A percentile compares a stretch with the other conserved stretches of the same genome.
Evolutionary conservation across 2,113 vertebrate species (phyloP).

Genomic region (Genyomyrus donnyi): DNA sequence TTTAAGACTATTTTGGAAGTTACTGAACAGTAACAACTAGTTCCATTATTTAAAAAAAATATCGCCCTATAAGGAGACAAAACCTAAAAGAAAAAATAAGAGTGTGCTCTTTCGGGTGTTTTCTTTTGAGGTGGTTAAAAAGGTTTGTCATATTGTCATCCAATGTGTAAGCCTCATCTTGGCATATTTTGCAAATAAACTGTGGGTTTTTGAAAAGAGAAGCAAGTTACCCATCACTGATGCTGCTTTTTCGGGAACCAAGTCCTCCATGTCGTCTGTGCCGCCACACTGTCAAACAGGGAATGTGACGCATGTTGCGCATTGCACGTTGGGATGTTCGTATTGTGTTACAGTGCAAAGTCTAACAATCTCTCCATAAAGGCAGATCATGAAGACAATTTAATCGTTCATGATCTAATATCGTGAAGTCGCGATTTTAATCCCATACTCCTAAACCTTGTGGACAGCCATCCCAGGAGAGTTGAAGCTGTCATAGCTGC

Average conservation of each 20-base stretch:
- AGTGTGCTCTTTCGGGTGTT: neutral
- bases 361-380: neutral
- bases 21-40: neutral
- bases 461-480: too few relatives aligned
- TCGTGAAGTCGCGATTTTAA: too few relatives aligned
- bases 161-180: neutral
- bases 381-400: neutral
- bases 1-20: neutral
- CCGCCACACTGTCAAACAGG: neutral
- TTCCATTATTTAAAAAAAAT: neutral
- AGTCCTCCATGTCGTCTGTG: neutral
- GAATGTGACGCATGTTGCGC: neutral
- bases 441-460: too few relatives aligned
- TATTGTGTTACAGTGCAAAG: neutral
- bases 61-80: neutral
- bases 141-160: neutral
- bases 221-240: neutral
- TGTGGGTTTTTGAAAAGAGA: neutral
- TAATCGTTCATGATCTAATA: too few relatives aligned
- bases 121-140: neutral
- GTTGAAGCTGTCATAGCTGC: too few relatives aligned
- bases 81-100: neutral
- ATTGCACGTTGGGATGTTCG: neutral
- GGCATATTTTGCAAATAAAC: neutral
- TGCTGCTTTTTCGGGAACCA: neutral